Base-by-base conservation (phyloP, 2,113 vertebrate species). In the Morone saxatilis region DNA sequence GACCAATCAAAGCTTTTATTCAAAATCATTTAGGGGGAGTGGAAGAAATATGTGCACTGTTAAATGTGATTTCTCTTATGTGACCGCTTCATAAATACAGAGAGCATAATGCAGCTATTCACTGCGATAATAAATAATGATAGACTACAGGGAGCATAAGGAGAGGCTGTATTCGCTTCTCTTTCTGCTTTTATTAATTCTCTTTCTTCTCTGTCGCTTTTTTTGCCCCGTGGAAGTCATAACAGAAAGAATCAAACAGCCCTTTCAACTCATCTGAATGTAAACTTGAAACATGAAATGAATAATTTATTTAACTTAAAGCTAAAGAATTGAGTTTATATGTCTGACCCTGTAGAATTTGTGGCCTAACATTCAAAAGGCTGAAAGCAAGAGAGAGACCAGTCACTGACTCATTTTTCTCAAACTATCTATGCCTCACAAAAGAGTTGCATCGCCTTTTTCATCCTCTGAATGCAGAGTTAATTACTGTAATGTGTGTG, bases 401-500 rank as follows among this genome's bases (percentile, higher is more conserved):
- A 80, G 63, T 66, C 63, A 57, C 78, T 38, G 12, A 19, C 22
- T 65, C 10, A 47, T 67, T 80, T 75, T 71, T 71, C 31, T 76
- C 57, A 66, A 61, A 62, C 45, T 63, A 40, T 43, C 47, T 14
- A 40, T 10, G 11, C 53, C 10, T 59, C 40, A 87, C 76, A 76
- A 61, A 86, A 81, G 66, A 71, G 70, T 72, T 0, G 19, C 47
- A 38, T 65, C 63, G 66, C 81, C 54, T 59, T 69, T 88, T 81
- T 66, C 47, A 70, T 61, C 70, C 19, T 85, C 72, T 74, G 71
- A 87, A 80, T 78, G 76, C 22, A 78, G 83, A 91, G 82, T 83
- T 86, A 89, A 90, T 91, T 83, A 88, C 78, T 48, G 47, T 86
- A 83, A 88, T 86, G 88, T 76, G 80, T 45, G 50, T 61, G 72